Percentiles rank a stretch among this genome's conserved stretches.
Conservation (phyloP, 2,888 invertebrate genomes). For the Odontomyia ornata region DNA sequence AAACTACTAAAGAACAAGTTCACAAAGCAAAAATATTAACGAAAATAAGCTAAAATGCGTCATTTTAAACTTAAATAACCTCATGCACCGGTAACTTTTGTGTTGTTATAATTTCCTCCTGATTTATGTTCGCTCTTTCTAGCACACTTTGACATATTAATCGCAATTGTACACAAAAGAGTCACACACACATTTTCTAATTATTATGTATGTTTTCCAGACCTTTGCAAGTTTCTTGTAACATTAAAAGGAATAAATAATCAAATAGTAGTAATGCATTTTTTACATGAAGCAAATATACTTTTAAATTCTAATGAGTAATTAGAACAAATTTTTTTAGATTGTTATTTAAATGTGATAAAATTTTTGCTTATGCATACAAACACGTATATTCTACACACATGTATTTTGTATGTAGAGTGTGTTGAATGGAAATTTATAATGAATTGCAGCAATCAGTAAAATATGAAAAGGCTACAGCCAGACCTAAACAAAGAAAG, state of each 20-base stretch:
- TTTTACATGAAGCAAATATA: slow-evolving; percentile 24
- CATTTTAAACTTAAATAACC: not conserved
- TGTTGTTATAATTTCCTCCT: not conserved
- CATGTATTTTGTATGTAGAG: not conserved
- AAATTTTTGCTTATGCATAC: slow-evolving; percentile 23
- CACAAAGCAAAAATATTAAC: not conserved
- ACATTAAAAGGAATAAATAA: not conserved
- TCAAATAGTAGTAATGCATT: slow-evolving; percentile 29
- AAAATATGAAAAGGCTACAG: not conserved
- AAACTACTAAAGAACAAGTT: not conserved
- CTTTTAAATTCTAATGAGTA: slow-evolving; percentile 21
- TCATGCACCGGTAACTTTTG: not conserved
- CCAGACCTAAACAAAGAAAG: slow-evolving; percentile 20
- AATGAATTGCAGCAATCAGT: not conserved
- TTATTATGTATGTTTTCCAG: not conserved
- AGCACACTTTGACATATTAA: not conserved
- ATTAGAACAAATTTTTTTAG: not conserved
- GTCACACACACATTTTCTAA: not conserved
- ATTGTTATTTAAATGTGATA: slow-evolving; percentile 42
- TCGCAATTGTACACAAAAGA: not conserved
- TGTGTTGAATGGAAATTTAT: not conserved
- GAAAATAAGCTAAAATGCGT: not conserved
- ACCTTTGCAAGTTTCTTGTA: not conserved
- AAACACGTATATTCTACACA: not conserved
- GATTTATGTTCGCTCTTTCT: not conserved